A percentile compares a stretch with the other conserved stretches of the same genome.
Conservation (phyloP, 2,888 invertebrate genomes). For the Panzeria rudis region DNA sequence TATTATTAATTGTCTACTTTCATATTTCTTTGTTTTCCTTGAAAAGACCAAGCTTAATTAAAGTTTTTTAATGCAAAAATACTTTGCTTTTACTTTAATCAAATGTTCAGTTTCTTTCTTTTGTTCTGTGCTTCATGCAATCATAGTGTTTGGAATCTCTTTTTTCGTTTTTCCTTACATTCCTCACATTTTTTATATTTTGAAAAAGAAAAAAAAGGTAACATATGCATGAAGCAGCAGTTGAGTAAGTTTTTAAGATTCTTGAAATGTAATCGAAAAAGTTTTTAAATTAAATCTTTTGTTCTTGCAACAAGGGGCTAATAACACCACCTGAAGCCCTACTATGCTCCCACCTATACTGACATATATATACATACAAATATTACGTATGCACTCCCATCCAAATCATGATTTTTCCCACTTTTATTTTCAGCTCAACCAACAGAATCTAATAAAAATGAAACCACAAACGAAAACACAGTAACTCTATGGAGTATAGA, state of each 20-base stretch:
- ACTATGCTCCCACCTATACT: neutral
- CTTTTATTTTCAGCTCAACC: constrained; percentile 21
- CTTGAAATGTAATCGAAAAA: constrained; percentile 68
- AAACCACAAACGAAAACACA: constrained; percentile 53
- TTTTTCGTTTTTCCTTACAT: neutral
- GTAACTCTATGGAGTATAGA: constrained; percentile 30
- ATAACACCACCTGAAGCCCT: constrained; percentile 36
- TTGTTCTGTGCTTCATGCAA: neutral
- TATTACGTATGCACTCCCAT: neutral
- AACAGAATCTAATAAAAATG: constrained; percentile 42
- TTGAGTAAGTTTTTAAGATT: constrained; percentile 27
- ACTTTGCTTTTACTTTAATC: neutral
- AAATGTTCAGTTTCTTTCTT: neutral
- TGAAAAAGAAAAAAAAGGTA: constrained; percentile 20
- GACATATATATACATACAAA: neutral
- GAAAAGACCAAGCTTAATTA: no score
- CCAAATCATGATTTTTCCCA: constrained; percentile 5
- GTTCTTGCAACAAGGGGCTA: constrained; percentile 45
- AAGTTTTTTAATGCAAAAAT: neutral
- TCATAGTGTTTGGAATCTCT: neutral
- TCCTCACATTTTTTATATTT: neutral
- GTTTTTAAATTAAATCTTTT: constrained; percentile 66
- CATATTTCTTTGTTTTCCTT: no score
- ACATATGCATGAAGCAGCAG: constrained; percentile 24
- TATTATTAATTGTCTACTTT: no score